Evolutionary conservation across 1,140 invertebrate genomes (phyloP).

Genomic region (Marisa cornuarietis): DNA sequence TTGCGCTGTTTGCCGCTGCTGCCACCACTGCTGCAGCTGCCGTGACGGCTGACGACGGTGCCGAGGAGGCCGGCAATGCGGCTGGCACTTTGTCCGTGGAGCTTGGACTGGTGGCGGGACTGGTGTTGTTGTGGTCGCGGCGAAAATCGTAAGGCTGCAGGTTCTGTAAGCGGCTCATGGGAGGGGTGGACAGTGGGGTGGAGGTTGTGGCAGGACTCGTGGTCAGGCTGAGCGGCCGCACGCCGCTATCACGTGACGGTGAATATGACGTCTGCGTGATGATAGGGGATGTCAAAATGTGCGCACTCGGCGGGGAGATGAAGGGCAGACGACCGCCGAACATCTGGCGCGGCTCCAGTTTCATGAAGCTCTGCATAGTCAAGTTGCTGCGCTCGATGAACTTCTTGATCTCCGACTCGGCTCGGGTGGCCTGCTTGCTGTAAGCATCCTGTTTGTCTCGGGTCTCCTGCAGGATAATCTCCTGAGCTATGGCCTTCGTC

Average conservation of each 20-base stretch:
- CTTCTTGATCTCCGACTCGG: constrained; percentile 72
- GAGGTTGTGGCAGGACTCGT: constrained; percentile 44
- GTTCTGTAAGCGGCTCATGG: constrained; percentile 87
- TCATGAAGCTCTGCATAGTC: constrained; percentile 60
- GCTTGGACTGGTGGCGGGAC: constrained; percentile 56
- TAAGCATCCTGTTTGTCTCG: constrained; percentile 62
- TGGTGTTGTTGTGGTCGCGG: constrained; percentile 71
- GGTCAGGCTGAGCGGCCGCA: constrained; percentile 51
- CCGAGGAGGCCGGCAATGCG: background rate
- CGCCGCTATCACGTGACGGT: constrained; percentile 37
- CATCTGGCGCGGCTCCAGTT: constrained; percentile 53
- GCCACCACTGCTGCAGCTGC: constrained; percentile 16
- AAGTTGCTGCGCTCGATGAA: constrained; percentile 69
- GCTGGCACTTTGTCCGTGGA: constrained; percentile 16
- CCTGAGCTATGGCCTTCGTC: constrained; percentile 83
- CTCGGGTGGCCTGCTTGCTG: constrained; percentile 55
- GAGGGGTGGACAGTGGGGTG: constrained; percentile 70
- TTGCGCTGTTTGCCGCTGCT: background rate
- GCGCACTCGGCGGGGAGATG: constrained; percentile 43
- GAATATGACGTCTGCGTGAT: constrained; percentile 45
- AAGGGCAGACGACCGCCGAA: constrained; percentile 54
- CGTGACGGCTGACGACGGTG: constrained; percentile 15
- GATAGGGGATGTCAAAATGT: constrained; percentile 47
- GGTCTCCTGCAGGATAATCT: constrained; percentile 76
- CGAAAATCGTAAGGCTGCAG: constrained; percentile 95